Evolutionary conservation across 2,797 vertebrate genomes (phyloP), one percentile per base, ranked within the genome.

Genomic region (Cygnus olor): DNA sequence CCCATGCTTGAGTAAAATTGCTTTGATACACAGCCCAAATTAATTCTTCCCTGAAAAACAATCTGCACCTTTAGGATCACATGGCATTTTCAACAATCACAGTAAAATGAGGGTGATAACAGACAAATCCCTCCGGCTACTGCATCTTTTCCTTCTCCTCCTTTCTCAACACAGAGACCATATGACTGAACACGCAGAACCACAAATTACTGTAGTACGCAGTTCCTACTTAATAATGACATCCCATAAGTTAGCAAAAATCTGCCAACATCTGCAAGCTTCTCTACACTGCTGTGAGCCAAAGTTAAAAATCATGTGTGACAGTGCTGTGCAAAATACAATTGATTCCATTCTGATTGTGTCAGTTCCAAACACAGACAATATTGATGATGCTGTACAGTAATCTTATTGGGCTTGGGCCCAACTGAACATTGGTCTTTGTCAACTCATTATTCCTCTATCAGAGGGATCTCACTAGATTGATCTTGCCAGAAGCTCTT

Each of bases 371-470:
- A 98, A 97, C 95, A 96, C 96, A 98, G 97, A 96, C 97, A 98
- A 97, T 98, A 97, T 98, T 98, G 98, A 98, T 97, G 97, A 97
- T 98, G 94, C 93, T 94, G 96, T 97, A 98, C 96, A 97, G 97
- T 98, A 98, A 98, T 98, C 97, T 98, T 97, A 98, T 98, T 98
- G 97, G 97, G 96, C 97, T 97, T 97, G 96, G 95, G 96, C 98
- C 98, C 98, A 98, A 97, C 97, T 95, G 97, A 98, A 98, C 96
- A 97, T 95, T 97, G 98, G 97, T 98, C 98, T 98, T 98, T 97
- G 97, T 98, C 97, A 98, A 98, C 98, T 98, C 98, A 97, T 98
- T 98, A 98, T 98, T 98, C 97, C 97, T 97, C 97, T 98, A 98
- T 98, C 97, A 97, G 96, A 97, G 97, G 97, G 97, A 98, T 98